Percentiles rank a stretch among this genome's conserved stretches.
Conservation (phyloP, 2,113 vertebrate genomes). For the Myotis yumanensis region DNA sequence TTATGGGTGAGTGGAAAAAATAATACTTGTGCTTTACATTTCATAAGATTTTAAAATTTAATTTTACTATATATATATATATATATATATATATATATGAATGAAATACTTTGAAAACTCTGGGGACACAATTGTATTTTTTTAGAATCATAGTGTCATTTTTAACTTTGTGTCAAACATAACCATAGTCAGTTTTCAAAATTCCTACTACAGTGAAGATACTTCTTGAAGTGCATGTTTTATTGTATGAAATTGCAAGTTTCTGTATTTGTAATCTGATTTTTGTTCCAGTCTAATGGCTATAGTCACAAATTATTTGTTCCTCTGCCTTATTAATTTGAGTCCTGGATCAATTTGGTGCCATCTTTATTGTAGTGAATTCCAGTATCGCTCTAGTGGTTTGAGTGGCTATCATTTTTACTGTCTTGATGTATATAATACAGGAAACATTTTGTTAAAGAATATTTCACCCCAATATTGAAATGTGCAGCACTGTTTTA, state of each 20-base stretch:
- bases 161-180: slow-evolving; percentile 37
- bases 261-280: neutral
- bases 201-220: neutral
- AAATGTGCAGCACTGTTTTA: neutral
- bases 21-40: neutral
- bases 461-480: slow-evolving; percentile 18
- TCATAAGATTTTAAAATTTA: slow-evolving; percentile 24
- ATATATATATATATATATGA: neutral
- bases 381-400: neutral
- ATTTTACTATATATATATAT: neutral
- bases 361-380: slow-evolving; percentile 17
- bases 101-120: neutral
- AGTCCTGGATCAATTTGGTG: neutral
- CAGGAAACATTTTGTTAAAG: slow-evolving; percentile 33
- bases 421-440: neutral
- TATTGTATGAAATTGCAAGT: slow-evolving; percentile 20
- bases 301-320: slow-evolving; percentile 37
- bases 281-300: neutral
- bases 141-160: slow-evolving; percentile 31
- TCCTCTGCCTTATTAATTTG: slow-evolving; percentile 20
- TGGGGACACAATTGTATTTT: neutral
- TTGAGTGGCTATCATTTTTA: slow-evolving; percentile 24
- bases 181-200: slow-evolving; percentile 22
- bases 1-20: neutral
- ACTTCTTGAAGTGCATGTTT: neutral